Evolutionary conservation across 2,797 vertebrate species (phyloP).

Genomic region (Danio kyathit): DNA sequence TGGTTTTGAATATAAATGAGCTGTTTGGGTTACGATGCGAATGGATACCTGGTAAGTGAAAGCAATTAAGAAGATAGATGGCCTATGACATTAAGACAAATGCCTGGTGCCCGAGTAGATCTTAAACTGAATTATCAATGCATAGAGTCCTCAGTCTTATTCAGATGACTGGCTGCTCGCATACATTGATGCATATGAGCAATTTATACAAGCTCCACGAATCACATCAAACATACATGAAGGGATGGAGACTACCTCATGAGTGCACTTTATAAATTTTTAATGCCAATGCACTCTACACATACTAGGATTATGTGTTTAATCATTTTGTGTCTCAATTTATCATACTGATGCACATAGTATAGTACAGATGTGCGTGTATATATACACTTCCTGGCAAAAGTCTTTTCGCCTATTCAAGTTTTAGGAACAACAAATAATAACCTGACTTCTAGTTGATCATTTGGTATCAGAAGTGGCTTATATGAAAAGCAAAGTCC

Average conservation of each 20-base stretch:
- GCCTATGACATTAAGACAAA: slow-evolving; percentile 69
- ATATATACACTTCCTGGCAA: neutral
- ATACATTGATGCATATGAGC: slow-evolving; percentile 53
- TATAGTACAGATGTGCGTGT: neutral
- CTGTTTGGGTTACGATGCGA: slow-evolving; percentile 73
- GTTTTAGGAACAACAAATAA: no score
- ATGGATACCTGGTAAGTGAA: slow-evolving; percentile 75
- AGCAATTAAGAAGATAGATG: slow-evolving; percentile 84
- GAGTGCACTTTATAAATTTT: slow-evolving; percentile 20
- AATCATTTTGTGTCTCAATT: slow-evolving; percentile 1
- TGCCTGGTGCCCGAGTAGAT: slow-evolving; percentile 63
- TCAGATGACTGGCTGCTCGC: slow-evolving; percentile 44
- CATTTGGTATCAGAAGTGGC: no score
- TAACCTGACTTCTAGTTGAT: no score
- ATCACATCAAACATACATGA: slow-evolving; percentile 36
- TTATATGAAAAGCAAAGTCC: no score
- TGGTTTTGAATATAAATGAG: slow-evolving; percentile 77
- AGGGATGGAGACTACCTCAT: neutral
- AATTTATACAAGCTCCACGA: slow-evolving; percentile 29
- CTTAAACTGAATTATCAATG: slow-evolving; percentile 55
- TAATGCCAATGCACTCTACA: slow-evolving; percentile 2
- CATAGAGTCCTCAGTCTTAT: slow-evolving; percentile 52
- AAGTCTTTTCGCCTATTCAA: no score
- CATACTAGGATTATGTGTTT: neutral
- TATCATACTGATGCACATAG: no score